phyloP scores from a whole-genome alignment of 2,113 vertebrate species.

The Acinonyx jubatus region DNA sequence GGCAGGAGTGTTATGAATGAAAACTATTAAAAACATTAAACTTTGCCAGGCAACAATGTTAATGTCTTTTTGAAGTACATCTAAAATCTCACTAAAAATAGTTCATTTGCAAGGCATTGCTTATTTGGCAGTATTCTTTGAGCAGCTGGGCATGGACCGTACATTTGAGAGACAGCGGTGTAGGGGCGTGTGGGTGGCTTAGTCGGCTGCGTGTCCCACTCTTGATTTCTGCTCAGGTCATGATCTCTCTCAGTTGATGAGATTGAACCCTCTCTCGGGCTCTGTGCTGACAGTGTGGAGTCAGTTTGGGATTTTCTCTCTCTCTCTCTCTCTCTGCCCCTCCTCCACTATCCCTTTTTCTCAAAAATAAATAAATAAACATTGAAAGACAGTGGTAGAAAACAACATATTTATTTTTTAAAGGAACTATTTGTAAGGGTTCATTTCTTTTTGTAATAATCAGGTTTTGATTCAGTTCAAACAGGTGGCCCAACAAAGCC shows the following conservation, averaged over 20 bases:
- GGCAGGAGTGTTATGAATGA: slow-evolving; percentile 48
- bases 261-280: too few species aligned
- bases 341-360: too few species aligned
- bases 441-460: slow-evolving; percentile 67
- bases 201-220: too few species aligned
- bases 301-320: too few species aligned
- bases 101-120: slow-evolving; percentile 1
- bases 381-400: not conserved
- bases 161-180: not conserved
- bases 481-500: slow-evolving; percentile 84
- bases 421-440: not conserved
- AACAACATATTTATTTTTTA: not conserved
- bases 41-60: not conserved
- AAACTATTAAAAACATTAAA: slow-evolving; percentile 48
- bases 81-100: slow-evolving; percentile 23
- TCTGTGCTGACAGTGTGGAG: too few species aligned
- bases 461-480: slow-evolving; percentile 83
- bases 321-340: too few species aligned
- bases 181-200: too few species aligned
- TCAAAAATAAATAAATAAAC: too few species aligned
- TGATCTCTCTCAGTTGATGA: too few species aligned
- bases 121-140: not conserved
- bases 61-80: slow-evolving; percentile 34
- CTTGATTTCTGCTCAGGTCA: too few species aligned
- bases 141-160: not conserved